Evolutionary conservation across 1,140 invertebrate genomes (phyloP), one percentile per base, ranked within the genome.

Genomic region (Orius insidiosus): DNA sequence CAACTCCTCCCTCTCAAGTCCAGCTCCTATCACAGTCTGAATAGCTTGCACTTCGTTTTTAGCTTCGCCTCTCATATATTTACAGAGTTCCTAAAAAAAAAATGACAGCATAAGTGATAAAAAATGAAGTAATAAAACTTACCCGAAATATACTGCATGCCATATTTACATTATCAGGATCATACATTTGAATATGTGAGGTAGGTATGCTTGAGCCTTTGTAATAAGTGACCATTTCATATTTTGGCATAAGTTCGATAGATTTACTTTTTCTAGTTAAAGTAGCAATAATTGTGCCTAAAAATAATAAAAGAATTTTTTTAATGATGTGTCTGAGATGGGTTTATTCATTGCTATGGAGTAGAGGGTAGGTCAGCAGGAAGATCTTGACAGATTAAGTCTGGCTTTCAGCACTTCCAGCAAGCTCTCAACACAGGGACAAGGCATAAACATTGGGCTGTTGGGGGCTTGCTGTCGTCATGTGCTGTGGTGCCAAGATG

Each of bases 161-260:
- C 1, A 92, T 70, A 36, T 80, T 79, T 11, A 93, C 76, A 59
- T 94, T 94, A 56, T 95, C 89, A 1, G 88, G 85, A 66, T 95
- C 90, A 61, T 90, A 90, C 68, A 97, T 76, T 56, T 92, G 86
- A 57, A 94, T 82, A 63, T 95, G 89, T 0, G 89, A 94, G 47
- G 84, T 92, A 1, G 88, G 84, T 55, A 96, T 95, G 34, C 77
- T 75, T 44, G 78, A 83, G 18, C 76, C 80, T 60, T 88, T 86
- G 53, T 84, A 85, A 63, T 80, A 94, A 0, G 75, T 79, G 1
- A 94, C 75, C 86, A 97, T 93, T 60, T 95, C 88, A 56, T 85
- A 81, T 57, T 92, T 90, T 0, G 83, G 80, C 19, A 92, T 69
- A 43, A 80, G 67, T 59, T 90, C 85, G 51, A 75, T 69, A 31